These are phyloP conservation scores for Archilochus colubris DNA, from an alignment of 2,113 vertebrate genomes.

Conservation along the genomic window DNA sequence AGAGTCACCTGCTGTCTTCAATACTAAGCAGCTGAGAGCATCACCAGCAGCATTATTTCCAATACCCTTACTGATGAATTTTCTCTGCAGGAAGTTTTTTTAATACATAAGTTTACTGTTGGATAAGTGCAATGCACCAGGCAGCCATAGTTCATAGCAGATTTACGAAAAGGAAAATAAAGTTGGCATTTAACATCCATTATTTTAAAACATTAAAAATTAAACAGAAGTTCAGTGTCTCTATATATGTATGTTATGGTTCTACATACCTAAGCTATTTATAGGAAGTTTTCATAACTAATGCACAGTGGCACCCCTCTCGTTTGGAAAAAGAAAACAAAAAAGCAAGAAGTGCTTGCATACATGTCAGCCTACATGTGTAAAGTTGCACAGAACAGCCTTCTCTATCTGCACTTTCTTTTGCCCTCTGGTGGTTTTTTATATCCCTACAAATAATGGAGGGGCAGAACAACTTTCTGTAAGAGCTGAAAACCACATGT, in stretches of 20 bases:
- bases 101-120: neutral
- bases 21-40: neutral
- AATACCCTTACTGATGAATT: neutral
- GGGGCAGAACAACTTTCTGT: neutral
- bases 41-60: neutral
- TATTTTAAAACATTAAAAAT: neutral
- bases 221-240: neutral
- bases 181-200: too few species aligned
- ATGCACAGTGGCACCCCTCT: neutral
- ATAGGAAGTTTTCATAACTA: neutral
- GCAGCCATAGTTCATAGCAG: neutral
- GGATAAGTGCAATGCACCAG: neutral
- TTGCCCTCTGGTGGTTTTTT: conserved; percentile 63
- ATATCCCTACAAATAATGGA: neutral
- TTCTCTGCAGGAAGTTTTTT: neutral
- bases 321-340: neutral
- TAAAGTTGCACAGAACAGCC: neutral
- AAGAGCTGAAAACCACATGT: neutral
- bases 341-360: neutral
- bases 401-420: neutral
- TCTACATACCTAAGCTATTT: neutral
- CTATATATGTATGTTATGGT: neutral
- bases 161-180: neutral
- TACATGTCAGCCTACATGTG: neutral
- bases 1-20: neutral